Base-by-base conservation (phyloP, 1,140 invertebrate genomes). In the Drosophila lacertosa region DNA sequence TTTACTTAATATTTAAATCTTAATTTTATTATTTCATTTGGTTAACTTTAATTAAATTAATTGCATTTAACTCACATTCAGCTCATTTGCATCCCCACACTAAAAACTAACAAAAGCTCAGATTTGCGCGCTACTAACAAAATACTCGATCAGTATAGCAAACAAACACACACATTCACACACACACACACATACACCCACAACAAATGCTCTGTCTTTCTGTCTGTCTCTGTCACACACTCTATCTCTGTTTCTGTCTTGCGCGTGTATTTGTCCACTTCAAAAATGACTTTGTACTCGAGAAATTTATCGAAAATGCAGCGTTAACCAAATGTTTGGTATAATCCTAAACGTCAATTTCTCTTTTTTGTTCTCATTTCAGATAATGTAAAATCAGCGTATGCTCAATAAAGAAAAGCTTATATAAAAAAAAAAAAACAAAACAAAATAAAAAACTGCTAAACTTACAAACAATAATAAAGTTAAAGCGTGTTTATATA, bases 381-480 rank as follows among this genome's bases (percentile, higher is more conserved):
- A 89, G 84, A 89, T 89, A 89, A 89, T 89, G 86, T 89, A 89
- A 89, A 89, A 84, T 78, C 82, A 84, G 82, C 82, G 86, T 82
- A 81, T 72, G 81, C 79, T 69, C 44, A 66, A 71, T 73, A 66
- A 65, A 71, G 40, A 68, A 77, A 77, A 73, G 67, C 67, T 64
- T 54, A 48, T 42, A 53, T 16, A 63, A 58, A 60, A 35, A 67
- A 44, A 54, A 62, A 48, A 37, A 32, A 16, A 35, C 13, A 47
- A 40, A 55, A 15, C 18, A 37, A 44, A 42, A 71, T 68, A 55
- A 60, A 69, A 66, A 59, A 50, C 72, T 73, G 58, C 59, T 64
- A 69, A 81, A 77, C 60, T 68, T 26, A 64, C 47, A 77, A 51
- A 40, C 13, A 58, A 69, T 60, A 77, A 69, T 39, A 26, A 29